phyloP scores from a whole-genome alignment of 1,140 invertebrate genomes.

The Psilanteris sp. region DNA sequence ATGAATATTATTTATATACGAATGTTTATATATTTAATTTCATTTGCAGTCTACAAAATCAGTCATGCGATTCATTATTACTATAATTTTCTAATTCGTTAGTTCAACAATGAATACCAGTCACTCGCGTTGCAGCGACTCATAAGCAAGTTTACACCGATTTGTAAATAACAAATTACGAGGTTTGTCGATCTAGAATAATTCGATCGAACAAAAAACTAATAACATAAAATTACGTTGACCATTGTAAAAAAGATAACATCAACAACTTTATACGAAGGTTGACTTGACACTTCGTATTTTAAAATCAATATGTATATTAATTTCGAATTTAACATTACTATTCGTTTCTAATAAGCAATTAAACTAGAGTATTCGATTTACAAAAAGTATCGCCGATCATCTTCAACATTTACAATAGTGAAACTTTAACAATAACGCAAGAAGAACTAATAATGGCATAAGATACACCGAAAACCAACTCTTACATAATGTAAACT shows the following conservation, averaged over 20 bases:
- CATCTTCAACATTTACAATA: constrained; percentile 6
- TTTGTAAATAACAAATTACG: too few species aligned
- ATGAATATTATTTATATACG: neutral
- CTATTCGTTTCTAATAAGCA: constrained; percentile 20
- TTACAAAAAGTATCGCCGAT: neutral
- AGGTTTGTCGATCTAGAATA: constrained; percentile 1
- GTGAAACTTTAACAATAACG: constrained; percentile 1
- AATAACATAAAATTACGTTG: constrained; percentile 15
- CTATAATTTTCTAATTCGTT: constrained; percentile 35
- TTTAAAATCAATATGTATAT: constrained; percentile 23
- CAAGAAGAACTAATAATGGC: too few species aligned
- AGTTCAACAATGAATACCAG: constrained; percentile 27
- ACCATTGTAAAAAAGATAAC: constrained; percentile 13
- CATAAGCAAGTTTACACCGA: constrained; percentile 48
- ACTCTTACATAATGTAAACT: too few species aligned
- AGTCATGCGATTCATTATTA: constrained; percentile 11
- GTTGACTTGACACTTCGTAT: neutral
- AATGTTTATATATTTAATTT: constrained; percentile 13
- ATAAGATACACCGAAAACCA: too few species aligned
- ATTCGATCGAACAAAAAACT: constrained; percentile 5
- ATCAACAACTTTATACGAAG: constrained; percentile 22
- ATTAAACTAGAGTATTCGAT: too few species aligned
- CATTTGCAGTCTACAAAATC: constrained; percentile 15
- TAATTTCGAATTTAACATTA: constrained; percentile 38
- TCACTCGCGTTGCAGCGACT: constrained; percentile 17